Evolutionary conservation across 2,113 vertebrate genomes (phyloP).

Genomic region (Gallinago undulata): DNA sequence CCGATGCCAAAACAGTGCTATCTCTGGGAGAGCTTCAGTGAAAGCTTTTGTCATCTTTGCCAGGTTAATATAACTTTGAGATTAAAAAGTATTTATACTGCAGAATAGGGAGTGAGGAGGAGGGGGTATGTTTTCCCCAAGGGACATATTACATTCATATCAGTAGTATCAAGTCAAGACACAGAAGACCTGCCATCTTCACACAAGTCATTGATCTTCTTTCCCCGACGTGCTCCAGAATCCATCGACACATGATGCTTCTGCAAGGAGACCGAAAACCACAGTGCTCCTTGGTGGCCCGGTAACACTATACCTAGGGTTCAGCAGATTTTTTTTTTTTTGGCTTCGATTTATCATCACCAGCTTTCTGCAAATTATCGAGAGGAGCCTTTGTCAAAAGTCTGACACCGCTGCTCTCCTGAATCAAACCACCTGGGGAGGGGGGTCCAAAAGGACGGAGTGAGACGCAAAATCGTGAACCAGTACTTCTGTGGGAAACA

Average conservation of each 20-base stretch:
- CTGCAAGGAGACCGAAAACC: neutral
- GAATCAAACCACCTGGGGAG: neutral
- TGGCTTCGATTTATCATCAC: neutral
- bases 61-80: neutral
- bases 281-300: neutral
- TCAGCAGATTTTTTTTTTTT: neutral
- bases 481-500: neutral
- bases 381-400: neutral
- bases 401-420: accelerated
- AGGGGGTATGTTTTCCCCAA: neutral
- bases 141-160: neutral
- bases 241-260: neutral
- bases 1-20: neutral
- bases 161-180: neutral
- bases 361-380: neutral
- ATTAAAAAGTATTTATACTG: neutral
- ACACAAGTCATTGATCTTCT: neutral
- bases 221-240: neutral
- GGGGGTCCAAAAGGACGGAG: neutral
- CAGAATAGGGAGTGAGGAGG: neutral
- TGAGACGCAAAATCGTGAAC: neutral
- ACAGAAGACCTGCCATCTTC: neutral
- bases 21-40: neutral
- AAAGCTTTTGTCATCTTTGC: neutral
- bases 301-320: neutral